Percentiles rank a stretch among this genome's conserved stretches.
These are phyloP conservation scores for Antheraea yamamai DNA, from an alignment of 2,888 invertebrate genomes.

Conservation along the genomic window DNA sequence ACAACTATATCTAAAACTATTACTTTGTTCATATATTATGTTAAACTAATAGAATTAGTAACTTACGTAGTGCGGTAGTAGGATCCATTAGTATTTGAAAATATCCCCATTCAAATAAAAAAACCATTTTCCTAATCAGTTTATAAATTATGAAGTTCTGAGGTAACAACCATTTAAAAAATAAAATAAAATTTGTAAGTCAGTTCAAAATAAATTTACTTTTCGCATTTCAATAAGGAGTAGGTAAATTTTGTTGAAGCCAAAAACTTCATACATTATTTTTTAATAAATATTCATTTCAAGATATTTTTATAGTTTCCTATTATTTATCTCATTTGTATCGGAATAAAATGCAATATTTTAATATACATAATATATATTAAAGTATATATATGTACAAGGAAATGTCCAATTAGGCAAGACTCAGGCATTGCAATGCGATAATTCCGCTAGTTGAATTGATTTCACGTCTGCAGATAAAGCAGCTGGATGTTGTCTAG, in stretches of 20 bases:
- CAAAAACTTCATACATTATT: not conserved
- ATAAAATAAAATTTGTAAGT: not conserved
- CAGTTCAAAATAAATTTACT: not conserved
- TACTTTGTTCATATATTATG: not conserved
- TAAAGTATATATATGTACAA: slow-evolving; percentile 31
- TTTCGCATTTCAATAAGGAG: not conserved
- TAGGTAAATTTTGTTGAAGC: not conserved
- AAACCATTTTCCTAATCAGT: too few species aligned
- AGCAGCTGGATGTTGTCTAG: slow-evolving; percentile 72
- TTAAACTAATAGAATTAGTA: not conserved
- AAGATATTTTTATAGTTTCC: not conserved
- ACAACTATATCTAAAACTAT: too few species aligned
- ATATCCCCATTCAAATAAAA: too few species aligned
- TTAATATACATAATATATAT: not conserved
- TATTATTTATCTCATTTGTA: slow-evolving; percentile 14
- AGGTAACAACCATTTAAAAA: too few species aligned
- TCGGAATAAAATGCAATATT: not conserved
- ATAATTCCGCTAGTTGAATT: slow-evolving; percentile 75
- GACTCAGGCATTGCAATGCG: slow-evolving; percentile 66
- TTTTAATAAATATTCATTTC: not conserved
- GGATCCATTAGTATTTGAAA: too few species aligned
- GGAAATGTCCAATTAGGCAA: slow-evolving; percentile 76
- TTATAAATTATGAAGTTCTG: too few species aligned
- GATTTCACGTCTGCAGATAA: slow-evolving; percentile 73
- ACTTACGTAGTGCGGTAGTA: too few species aligned